These are phyloP conservation scores for Copsychus sechellarum DNA, from an alignment of 2,113 vertebrate species.

Conservation along the genomic window DNA sequence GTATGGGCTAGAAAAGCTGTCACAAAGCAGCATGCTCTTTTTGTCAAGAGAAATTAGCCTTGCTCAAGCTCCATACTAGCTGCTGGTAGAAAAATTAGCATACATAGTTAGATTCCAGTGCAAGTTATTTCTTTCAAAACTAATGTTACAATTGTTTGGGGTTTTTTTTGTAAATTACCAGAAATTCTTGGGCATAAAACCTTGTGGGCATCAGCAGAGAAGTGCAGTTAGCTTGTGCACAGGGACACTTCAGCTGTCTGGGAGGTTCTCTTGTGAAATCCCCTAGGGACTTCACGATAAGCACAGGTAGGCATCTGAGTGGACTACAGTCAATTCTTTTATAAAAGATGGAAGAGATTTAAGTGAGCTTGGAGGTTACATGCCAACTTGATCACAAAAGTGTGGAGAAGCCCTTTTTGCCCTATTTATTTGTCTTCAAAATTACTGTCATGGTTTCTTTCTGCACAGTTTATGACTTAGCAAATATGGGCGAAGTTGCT, in stretches of 20 bases:
- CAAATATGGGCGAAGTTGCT: conserved; percentile 17
- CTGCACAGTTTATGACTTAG: conserved; percentile 39
- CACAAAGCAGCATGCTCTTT: neutral
- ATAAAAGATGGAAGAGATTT: conserved; percentile 63
- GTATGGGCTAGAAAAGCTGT: neutral
- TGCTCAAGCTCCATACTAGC: neutral
- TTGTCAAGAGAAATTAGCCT: neutral
- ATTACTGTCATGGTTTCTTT: conserved; percentile 3
- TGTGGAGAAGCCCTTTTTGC: neutral
- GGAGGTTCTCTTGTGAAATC: neutral
- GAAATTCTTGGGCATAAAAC: neutral
- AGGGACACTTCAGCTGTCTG: neutral
- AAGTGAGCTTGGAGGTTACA: conserved; percentile 60
- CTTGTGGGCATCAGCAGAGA: neutral
- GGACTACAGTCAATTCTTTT: neutral
- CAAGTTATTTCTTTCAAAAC: neutral
- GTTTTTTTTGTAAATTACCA: neutral
- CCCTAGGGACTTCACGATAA: neutral
- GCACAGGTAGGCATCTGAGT: neutral
- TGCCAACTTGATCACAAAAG: neutral
- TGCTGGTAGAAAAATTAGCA: neutral
- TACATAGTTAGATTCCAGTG: neutral
- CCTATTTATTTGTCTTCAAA: conserved; percentile 56
- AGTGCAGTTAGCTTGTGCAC: neutral
- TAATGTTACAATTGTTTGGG: neutral